Percentiles rank a stretch among this genome's conserved stretches.
Evolutionary conservation across 92 coral and sea anemone genomes (phyloP).

Genomic region (Bergia puertoricense): DNA sequence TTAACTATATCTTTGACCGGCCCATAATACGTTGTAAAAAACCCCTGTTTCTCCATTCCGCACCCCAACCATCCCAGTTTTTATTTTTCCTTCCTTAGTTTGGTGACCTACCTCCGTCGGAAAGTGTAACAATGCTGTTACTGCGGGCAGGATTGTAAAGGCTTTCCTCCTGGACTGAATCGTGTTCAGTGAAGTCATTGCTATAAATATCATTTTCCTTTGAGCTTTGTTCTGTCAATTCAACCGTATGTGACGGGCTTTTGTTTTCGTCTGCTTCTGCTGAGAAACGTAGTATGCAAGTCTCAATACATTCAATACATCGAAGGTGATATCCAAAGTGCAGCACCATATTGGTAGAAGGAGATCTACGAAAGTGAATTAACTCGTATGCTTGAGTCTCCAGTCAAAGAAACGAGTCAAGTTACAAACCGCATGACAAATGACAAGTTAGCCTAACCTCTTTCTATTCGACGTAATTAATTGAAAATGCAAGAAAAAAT

Average conservation of each 20-base stretch:
- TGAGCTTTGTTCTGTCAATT: not conserved
- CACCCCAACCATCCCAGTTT: not conserved
- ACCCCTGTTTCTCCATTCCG: not conserved
- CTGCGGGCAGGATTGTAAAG: slow-evolving; percentile 1
- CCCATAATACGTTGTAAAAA: not conserved
- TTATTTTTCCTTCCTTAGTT: not conserved
- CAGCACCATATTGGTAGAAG: not conserved
- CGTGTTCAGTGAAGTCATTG: not conserved
- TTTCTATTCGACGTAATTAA: not conserved
- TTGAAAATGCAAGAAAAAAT: not conserved
- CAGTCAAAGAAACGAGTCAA: not conserved
- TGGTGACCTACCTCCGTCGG: slow-evolving; percentile 6
- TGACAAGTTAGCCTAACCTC: not conserved
- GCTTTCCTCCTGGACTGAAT: not conserved
- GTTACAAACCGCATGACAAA: not conserved
- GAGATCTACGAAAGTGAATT: not conserved
- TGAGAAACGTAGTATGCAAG: not conserved
- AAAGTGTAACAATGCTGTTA: not conserved
- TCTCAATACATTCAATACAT: not conserved
- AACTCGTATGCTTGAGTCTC: not conserved
- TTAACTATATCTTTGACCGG: too few species aligned
- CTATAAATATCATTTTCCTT: slow-evolving; percentile 32
- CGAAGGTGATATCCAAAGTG: not conserved
- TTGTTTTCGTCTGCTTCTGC: not conserved
- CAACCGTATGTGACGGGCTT: not conserved